Evolutionary conservation across 2,797 vertebrate species (phyloP).

Genomic region (Macropus fuliginosus): DNA sequence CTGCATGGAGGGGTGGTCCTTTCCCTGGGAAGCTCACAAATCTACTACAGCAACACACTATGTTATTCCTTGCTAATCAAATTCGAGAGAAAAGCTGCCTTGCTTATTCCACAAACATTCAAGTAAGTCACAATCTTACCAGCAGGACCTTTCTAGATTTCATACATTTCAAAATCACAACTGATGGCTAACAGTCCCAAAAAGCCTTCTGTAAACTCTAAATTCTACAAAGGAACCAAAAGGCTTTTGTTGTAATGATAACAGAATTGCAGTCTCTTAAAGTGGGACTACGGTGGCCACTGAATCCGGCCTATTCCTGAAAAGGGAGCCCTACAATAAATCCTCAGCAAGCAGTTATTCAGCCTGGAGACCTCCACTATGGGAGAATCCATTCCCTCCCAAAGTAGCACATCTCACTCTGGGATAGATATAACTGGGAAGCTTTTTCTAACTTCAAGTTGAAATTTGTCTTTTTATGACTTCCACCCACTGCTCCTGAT

Average conservation of each 20-base stretch:
- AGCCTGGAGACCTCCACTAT: neutral
- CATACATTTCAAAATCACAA: constrained; percentile 43
- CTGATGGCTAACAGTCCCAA: constrained; percentile 20
- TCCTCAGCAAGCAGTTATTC: neutral
- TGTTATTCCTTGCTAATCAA: constrained; percentile 21
- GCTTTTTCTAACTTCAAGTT: neutral
- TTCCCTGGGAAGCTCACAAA: neutral
- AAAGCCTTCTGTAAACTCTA: constrained; percentile 23
- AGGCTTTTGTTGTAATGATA: neutral
- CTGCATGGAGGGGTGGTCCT: neutral
- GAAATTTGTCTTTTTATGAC: neutral
- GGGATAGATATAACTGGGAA: neutral
- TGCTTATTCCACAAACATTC: constrained; percentile 38
- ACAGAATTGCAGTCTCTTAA: neutral
- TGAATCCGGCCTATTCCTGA: neutral
- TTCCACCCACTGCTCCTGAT: neutral
- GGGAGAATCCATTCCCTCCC: neutral
- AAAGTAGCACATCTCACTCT: neutral
- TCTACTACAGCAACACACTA: neutral
- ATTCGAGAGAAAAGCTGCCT: constrained; percentile 33
- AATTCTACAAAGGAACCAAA: neutral
- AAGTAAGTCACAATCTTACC: constrained; percentile 41
- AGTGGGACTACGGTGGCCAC: neutral
- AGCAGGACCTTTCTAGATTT: constrained; percentile 29
- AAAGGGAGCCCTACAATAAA: neutral